These are phyloP conservation scores for Enchytraeus crypticus DNA, from an alignment of 2,888 invertebrate species.

Conservation along the genomic window DNA sequence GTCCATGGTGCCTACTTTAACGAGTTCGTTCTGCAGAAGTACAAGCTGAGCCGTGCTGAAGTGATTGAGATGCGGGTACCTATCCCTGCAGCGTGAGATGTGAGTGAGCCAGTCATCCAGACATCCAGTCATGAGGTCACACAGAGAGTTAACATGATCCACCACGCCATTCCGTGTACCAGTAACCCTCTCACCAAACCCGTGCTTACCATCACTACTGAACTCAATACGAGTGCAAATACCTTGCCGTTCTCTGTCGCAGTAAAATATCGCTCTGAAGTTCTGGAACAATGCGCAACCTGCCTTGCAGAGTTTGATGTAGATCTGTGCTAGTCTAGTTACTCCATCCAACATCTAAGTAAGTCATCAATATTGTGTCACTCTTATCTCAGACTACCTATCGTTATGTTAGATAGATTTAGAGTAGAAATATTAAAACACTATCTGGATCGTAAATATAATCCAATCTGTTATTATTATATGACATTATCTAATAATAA, in stretches of 20 bases:
- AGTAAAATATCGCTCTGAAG: conserved; percentile 33
- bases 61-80: conserved; percentile 33
- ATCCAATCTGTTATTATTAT: no score
- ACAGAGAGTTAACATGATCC: conserved; percentile 29
- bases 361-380: not conserved
- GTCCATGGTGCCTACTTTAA: conserved; percentile 18
- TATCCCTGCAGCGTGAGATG: conserved; percentile 26
- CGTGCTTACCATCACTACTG: not conserved
- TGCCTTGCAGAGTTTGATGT: conserved; percentile 31
- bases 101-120: conserved; percentile 31
- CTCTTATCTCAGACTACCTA: no score
- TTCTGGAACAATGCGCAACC: conserved; percentile 37
- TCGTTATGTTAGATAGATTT: no score
- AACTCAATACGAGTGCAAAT: conserved; percentile 10
- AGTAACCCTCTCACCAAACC: not conserved
- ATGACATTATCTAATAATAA: no score
- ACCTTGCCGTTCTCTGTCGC: conserved; percentile 31
- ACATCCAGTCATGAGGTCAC: conserved; percentile 32
- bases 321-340: conserved; percentile 32
- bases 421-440: no score
- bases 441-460: no score
- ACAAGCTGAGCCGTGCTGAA: conserved; percentile 40
- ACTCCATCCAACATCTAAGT: conserved; percentile 36
- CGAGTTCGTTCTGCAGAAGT: conserved; percentile 33
- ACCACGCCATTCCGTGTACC: conserved; percentile 17